Conservation (phyloP, 2,797 vertebrate species). For the Gymnothorax reevesii region DNA sequence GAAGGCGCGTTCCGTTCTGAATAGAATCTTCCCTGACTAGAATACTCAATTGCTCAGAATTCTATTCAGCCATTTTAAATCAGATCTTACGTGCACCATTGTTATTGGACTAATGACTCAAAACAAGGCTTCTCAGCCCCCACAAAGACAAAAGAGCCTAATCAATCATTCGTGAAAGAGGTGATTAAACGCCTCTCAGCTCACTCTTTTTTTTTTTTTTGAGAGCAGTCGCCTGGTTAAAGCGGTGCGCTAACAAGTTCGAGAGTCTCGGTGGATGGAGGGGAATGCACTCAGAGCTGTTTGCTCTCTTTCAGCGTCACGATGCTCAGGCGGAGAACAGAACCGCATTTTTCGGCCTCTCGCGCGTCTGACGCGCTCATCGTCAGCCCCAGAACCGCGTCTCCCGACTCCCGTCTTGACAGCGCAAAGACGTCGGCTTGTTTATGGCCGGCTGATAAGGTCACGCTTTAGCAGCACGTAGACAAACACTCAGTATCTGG, state of each 20-base stretch:
- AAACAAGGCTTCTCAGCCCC: neutral
- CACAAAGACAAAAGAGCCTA: neutral
- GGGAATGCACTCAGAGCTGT: neutral
- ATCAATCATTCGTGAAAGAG: neutral
- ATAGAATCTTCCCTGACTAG: neutral
- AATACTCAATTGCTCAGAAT: neutral
- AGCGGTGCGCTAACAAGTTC: neutral
- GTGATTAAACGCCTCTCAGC: neutral
- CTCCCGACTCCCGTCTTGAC: neutral
- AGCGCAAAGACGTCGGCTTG: neutral
- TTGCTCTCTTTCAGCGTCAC: neutral
- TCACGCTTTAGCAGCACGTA: neutral
- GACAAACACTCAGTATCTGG: neutral
- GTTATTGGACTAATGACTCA: neutral
- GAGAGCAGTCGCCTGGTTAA: neutral
- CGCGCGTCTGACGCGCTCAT: neutral
- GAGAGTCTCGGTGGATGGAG: neutral
- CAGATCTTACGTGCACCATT: neutral
- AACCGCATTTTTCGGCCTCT: neutral
- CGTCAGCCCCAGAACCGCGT: neutral
- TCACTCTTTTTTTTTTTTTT: neutral
- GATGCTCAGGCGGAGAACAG: neutral
- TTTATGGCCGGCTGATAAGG: neutral
- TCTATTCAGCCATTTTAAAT: neutral
- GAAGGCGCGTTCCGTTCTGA: neutral